Conservation (phyloP, 2,113 vertebrate genomes). For the Ahaetulla prasina region DNA sequence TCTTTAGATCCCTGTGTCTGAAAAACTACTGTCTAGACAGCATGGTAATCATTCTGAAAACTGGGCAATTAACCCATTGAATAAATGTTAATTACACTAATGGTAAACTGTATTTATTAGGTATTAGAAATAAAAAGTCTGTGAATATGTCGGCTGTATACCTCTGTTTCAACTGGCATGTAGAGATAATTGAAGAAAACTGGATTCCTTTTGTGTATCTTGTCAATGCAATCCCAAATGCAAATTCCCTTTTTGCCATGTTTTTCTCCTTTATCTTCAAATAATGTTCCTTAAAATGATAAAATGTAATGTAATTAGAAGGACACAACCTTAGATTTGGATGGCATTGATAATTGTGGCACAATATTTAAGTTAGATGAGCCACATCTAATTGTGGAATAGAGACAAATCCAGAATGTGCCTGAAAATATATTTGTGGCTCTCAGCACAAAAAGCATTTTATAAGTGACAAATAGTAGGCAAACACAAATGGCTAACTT, state of each 20-base stretch:
- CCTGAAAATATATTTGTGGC: neutral
- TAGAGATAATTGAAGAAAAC: slow-evolving; percentile 97
- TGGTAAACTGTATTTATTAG: slow-evolving; percentile 23
- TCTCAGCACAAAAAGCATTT: neutral
- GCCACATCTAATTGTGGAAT: neutral
- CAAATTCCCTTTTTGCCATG: slow-evolving; percentile 89
- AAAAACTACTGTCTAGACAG: neutral
- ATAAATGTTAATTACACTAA: neutral
- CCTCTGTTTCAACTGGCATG: slow-evolving; percentile 80
- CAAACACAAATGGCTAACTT: neutral
- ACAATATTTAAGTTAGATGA: neutral
- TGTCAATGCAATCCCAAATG: slow-evolving; percentile 94
- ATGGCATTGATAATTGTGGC: neutral
- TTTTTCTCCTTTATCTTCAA: slow-evolving; percentile 96
- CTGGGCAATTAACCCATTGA: neutral
- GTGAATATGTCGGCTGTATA: slow-evolving; percentile 34
- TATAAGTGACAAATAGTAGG: neutral
- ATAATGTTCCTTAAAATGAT: slow-evolving; percentile 79
- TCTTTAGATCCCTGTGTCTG: neutral
- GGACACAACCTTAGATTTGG: neutral
- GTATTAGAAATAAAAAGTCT: slow-evolving; percentile 28
- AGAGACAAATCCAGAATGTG: neutral
- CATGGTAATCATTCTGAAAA: neutral
- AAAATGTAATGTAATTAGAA: neutral
- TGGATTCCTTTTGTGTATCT: slow-evolving; percentile 88